phyloP scores from a whole-genome alignment of 2,113 vertebrate genomes.

The Ictalurus punctatus region DNA sequence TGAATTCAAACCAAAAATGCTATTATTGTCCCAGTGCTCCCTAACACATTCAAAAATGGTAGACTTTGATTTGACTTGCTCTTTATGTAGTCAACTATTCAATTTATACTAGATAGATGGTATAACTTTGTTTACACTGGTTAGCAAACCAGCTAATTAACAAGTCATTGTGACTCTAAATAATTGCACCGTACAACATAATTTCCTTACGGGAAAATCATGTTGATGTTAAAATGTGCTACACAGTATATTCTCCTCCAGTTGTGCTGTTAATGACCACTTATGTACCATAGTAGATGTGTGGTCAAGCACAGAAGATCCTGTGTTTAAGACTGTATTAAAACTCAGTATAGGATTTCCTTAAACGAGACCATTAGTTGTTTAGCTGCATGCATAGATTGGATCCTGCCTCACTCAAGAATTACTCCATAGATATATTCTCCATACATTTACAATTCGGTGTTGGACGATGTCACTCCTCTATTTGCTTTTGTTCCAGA shows the following conservation, averaged over 20 bases:
- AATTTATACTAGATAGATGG: not conserved
- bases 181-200: not conserved
- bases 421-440: not conserved
- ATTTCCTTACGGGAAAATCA: not conserved
- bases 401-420: not conserved
- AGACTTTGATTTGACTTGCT: not conserved
- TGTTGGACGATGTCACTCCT: constrained; percentile 24
- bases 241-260: not conserved
- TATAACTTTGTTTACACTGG: not conserved
- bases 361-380: not conserved
- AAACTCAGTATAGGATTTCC: constrained; percentile 11
- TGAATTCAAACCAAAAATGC: not conserved
- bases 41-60: not conserved
- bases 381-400: not conserved
- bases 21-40: not conserved
- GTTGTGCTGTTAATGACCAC: not conserved
- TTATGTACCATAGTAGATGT: not conserved
- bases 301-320: not conserved
- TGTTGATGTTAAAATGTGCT: not conserved
- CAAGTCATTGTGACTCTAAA: too few relatives aligned
- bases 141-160: not conserved
- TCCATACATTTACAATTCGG: not conserved
- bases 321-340: not conserved
- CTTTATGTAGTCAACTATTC: not conserved
- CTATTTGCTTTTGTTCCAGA: not conserved